Conservation (phyloP, 2,113 vertebrate genomes). For the Brevimyrus niger region DNA sequence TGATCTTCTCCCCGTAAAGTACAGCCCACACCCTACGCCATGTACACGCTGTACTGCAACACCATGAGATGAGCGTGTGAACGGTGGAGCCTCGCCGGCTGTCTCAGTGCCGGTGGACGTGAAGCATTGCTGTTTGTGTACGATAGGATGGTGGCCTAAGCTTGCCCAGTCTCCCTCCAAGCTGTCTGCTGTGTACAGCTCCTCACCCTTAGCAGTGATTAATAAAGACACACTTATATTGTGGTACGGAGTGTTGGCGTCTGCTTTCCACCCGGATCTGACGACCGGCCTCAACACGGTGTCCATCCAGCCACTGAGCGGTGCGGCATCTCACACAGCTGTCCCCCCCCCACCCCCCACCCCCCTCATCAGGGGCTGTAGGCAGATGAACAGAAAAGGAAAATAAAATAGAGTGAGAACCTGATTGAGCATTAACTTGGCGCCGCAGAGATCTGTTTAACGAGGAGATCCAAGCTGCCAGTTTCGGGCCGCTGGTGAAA, state of each 20-base stretch:
- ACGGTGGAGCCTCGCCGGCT: not conserved
- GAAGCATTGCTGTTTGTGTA: not conserved
- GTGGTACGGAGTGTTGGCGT: slow-evolving; percentile 28
- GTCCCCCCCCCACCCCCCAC: not conserved
- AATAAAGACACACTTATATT: slow-evolving; percentile 50
- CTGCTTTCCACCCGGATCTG: not conserved
- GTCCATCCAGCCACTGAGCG: not conserved
- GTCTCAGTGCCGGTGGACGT: not conserved
- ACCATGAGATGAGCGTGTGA: not conserved
- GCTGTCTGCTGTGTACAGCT: slow-evolving; percentile 45
- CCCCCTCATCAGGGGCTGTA: not conserved
- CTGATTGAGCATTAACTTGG: not conserved
- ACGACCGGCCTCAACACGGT: not conserved
- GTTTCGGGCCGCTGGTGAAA: slow-evolving; percentile 30
- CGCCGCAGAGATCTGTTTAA: not conserved
- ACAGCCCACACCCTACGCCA: not conserved
- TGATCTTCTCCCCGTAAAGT: not conserved
- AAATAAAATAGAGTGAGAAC: not conserved
- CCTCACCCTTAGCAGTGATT: slow-evolving; percentile 50
- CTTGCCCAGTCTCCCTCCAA: slow-evolving; percentile 5
- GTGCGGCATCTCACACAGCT: not conserved
- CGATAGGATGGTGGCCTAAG: not conserved
- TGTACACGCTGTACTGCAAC: too few relatives aligned
- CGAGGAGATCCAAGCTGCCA: not conserved
- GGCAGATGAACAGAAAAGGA: not conserved